Percentiles rank a stretch among this genome's conserved stretches.
Evolutionary conservation across 2,888 invertebrate genomes (phyloP).

Genomic region (Melanophora roralis): DNA sequence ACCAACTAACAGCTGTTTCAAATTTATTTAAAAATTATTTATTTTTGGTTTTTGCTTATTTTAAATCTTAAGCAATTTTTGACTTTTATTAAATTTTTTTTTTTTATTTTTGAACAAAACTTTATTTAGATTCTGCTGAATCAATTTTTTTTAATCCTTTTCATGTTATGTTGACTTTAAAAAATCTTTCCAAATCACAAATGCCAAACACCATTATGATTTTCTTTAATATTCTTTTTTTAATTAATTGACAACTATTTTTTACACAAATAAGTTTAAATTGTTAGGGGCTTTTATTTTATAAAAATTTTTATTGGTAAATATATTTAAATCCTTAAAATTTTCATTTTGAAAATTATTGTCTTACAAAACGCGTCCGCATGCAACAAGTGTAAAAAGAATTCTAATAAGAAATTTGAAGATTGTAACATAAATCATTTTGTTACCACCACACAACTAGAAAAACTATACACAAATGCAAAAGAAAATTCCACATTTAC

Average conservation of each 20-base stretch:
- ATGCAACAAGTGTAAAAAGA: slow-evolving; percentile 74
- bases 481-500: too few species aligned
- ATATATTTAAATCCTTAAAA: not conserved
- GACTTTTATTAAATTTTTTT: slow-evolving; percentile 10
- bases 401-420: slow-evolving; percentile 64
- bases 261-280: too few species aligned
- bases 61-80: not conserved
- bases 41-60: not conserved
- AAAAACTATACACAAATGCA: not conserved
- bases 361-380: slow-evolving; percentile 51
- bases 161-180: slow-evolving; percentile 69
- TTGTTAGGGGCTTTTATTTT: too few species aligned
- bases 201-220: slow-evolving; percentile 32
- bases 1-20: not conserved
- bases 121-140: slow-evolving; percentile 2
- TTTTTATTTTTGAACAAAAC: slow-evolving; percentile 38
- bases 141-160: slow-evolving; percentile 22
- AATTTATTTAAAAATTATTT: not conserved
- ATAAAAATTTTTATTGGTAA: too few species aligned
- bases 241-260: not conserved
- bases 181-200: slow-evolving; percentile 65
- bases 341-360: not conserved
- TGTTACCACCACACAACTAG: not conserved
- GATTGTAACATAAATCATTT: not conserved
- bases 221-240: not conserved